Evolutionary conservation across 1,140 invertebrate genomes (phyloP).

Genomic region (Pseudoatta argentina): DNA sequence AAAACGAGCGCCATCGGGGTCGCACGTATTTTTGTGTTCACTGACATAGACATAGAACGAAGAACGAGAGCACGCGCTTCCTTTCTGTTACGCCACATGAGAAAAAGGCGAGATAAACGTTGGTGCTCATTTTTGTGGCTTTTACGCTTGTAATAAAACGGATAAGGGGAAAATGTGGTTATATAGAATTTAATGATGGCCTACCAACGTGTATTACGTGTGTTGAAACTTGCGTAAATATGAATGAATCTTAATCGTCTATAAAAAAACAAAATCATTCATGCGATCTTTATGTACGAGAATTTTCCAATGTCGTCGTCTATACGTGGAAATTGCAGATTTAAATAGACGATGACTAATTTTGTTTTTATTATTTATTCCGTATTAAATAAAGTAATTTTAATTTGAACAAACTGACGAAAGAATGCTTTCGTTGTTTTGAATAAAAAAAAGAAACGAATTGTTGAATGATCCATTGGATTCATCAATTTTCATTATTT

Average conservation of each 20-base stretch:
- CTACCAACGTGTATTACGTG: background rate
- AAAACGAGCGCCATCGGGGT: conserved; percentile 22
- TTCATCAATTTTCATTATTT: too few relatives aligned
- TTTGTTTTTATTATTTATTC: too few relatives aligned
- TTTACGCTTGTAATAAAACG: conserved; percentile 13
- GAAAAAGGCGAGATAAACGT: conserved; percentile 28
- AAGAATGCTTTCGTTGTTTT: background rate
- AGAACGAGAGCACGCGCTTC: background rate
- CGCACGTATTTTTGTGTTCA: conserved; percentile 30
- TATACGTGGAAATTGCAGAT: background rate
- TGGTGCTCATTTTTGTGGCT: conserved; percentile 16
- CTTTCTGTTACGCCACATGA: background rate
- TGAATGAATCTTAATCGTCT: conserved; percentile 9
- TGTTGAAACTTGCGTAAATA: background rate
- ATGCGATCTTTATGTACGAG: too few relatives aligned
- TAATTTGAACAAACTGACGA: background rate
- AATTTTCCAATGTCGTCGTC: background rate
- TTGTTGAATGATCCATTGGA: conserved; percentile 4
- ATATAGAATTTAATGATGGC: conserved; percentile 31
- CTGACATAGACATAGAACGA: background rate
- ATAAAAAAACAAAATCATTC: background rate
- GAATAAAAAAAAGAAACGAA: background rate
- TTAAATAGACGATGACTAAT: too few relatives aligned
- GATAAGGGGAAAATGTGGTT: conserved; percentile 30
- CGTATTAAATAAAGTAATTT: background rate